These are phyloP conservation scores for Paradoxurus hermaphroditus DNA, from an alignment of 2,113 vertebrate genomes.

Conservation along the genomic window DNA sequence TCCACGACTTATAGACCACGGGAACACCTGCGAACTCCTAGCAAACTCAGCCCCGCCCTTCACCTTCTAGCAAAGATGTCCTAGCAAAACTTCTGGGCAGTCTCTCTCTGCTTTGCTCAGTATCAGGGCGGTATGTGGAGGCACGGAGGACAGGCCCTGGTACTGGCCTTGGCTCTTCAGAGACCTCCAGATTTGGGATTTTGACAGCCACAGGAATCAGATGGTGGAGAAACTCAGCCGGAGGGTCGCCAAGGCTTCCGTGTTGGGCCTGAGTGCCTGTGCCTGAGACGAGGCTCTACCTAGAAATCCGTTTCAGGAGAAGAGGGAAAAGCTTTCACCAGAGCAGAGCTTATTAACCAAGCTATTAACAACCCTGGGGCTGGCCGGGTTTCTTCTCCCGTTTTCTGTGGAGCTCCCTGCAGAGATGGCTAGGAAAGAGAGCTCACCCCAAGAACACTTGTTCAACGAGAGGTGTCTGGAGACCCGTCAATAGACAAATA, in stretches of 20 bases:
- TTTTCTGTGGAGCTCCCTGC: neutral
- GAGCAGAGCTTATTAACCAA: neutral
- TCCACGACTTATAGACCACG: neutral
- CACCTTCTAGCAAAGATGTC: neutral
- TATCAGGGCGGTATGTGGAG: accelerated
- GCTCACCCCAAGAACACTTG: neutral
- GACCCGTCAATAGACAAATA: accelerated
- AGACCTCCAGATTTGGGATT: neutral
- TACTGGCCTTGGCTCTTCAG: neutral
- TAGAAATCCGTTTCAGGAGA: neutral
- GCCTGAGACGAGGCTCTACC: neutral
- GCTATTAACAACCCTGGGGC: neutral
- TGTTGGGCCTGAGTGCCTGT: neutral
- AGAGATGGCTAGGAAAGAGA: neutral
- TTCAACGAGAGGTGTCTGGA: accelerated
- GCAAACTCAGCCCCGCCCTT: neutral
- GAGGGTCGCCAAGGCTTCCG: neutral
- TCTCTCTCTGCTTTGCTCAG: neutral
- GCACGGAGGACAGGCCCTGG: neutral
- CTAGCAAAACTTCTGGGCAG: neutral
- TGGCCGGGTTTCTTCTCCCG: neutral
- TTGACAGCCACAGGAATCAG: neutral
- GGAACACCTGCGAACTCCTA: neutral
- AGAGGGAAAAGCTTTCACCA: accelerated
- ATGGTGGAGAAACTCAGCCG: accelerated